Evolutionary conservation across 1,140 invertebrate genomes (phyloP).

Genomic region (Neoseiulus cucumeris): DNA sequence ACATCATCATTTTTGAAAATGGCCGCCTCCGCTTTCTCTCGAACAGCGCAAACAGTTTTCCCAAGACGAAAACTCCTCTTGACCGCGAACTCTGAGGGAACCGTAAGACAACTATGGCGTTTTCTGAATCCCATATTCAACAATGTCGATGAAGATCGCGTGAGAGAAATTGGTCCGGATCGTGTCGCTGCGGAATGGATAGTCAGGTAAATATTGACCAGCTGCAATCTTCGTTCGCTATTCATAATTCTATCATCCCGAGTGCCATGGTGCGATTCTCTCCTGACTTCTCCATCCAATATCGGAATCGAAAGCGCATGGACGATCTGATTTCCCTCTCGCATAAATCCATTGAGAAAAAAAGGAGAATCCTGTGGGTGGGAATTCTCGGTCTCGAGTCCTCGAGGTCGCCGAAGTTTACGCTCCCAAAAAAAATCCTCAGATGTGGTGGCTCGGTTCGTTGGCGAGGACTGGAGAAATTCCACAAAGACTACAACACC

Average conservation of each 20-base stretch:
- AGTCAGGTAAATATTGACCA: slow-evolving; percentile 16
- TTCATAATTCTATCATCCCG: neutral
- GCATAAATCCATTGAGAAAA: neutral
- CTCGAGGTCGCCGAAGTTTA: neutral
- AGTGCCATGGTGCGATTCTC: neutral
- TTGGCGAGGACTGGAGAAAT: slow-evolving; percentile 37
- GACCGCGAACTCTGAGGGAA: no score
- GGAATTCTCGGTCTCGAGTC: neutral
- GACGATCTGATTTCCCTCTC: neutral
- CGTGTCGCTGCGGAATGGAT: slow-evolving; percentile 78
- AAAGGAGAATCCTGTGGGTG: neutral
- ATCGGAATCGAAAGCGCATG: neutral
- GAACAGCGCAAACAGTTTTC: no score
- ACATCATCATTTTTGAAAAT: no score
- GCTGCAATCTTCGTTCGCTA: neutral
- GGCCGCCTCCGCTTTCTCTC: no score
- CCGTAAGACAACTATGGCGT: no score
- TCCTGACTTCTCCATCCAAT: neutral
- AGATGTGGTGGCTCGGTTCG: slow-evolving; percentile 53
- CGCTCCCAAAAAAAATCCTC: no score
- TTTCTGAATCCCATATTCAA: slow-evolving; percentile 9
- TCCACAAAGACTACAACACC: slow-evolving; percentile 45
- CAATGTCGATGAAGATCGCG: slow-evolving; percentile 43
- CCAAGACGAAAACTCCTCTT: no score
- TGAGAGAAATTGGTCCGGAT: slow-evolving; percentile 55